Evolutionary conservation across 1,140 invertebrate species (phyloP).

Genomic region (Saccostrea cuccullata): DNA sequence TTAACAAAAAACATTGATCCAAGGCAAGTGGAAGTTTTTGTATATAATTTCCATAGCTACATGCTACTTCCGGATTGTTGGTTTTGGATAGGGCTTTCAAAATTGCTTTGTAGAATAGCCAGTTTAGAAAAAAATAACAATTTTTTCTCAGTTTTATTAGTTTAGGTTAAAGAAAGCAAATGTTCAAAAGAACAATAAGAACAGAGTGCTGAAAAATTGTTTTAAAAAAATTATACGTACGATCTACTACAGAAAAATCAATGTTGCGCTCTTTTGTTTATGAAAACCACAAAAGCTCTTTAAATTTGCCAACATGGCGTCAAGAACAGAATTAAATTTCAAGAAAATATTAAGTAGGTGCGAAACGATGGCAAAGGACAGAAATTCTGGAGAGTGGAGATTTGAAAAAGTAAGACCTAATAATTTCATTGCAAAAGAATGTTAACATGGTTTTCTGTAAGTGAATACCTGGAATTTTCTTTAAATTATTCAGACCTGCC

Average conservation of each 20-base stretch:
- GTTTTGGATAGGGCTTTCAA: background rate
- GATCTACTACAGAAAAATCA: background rate
- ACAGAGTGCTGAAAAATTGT: background rate
- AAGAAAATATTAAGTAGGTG: constrained; percentile 73
- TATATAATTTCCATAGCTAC: constrained; percentile 59
- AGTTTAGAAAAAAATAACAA: background rate
- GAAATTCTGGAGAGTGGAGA: constrained; percentile 75
- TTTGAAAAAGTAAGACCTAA: constrained; percentile 73
- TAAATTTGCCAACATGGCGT: constrained; percentile 65
- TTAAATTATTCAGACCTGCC: background rate
- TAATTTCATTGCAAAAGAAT: background rate
- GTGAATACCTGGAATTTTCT: background rate
- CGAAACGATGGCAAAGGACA: constrained; percentile 73
- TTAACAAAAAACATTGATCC: background rate
- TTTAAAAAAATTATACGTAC: background rate
- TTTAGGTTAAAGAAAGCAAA: no score
- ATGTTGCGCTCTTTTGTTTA: background rate
- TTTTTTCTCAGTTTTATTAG: background rate
- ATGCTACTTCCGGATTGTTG: constrained; percentile 23
- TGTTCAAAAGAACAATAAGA: background rate
- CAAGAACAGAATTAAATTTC: constrained; percentile 77
- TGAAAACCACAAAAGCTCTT: background rate
- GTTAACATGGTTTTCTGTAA: background rate
- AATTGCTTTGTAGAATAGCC: background rate
- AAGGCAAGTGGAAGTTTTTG: constrained; percentile 43